Conservation (phyloP, 1,140 invertebrate genomes). For the Mizuhopecten yessoensis region DNA sequence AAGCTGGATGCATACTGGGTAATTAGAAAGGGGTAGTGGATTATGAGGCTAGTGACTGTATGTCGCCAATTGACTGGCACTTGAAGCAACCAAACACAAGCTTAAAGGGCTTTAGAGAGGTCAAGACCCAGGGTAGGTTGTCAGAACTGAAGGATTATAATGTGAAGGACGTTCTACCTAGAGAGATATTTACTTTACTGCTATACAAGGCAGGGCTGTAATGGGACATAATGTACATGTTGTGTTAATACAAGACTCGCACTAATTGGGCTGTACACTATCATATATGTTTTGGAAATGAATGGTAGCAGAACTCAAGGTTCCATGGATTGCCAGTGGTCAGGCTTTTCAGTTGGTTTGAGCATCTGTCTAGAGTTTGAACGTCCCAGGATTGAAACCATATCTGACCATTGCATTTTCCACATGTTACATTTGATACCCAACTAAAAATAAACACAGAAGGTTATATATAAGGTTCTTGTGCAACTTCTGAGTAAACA, state of each 20-base stretch:
- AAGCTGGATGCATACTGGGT: neutral
- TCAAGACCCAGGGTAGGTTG: slow-evolving; percentile 26
- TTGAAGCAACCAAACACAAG: slow-evolving; percentile 18
- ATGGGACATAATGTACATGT: neutral
- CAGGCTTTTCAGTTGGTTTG: too few species aligned
- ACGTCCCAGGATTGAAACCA: too few species aligned
- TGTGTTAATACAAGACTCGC: neutral
- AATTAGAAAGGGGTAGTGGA: neutral
- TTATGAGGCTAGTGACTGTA: neutral
- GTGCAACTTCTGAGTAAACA: too few species aligned
- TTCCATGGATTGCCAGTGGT: too few species aligned
- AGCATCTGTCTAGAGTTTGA: too few species aligned
- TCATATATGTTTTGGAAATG: neutral
- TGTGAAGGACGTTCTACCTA: neutral
- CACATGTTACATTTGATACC: too few species aligned
- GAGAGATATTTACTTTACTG: slow-evolving; percentile 9
- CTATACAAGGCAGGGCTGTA: neutral
- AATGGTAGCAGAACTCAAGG: too few species aligned
- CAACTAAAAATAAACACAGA: too few species aligned
- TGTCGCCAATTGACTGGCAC: slow-evolving; percentile 10
- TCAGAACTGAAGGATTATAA: neutral
- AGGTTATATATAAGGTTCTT: too few species aligned
- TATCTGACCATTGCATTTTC: too few species aligned
- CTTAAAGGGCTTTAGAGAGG: neutral
- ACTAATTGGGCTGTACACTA: neutral